Evolutionary conservation across 1,140 invertebrate genomes (phyloP), one percentile per base, ranked within the genome.

Genomic region (Wasmannia auropunctata): DNA sequence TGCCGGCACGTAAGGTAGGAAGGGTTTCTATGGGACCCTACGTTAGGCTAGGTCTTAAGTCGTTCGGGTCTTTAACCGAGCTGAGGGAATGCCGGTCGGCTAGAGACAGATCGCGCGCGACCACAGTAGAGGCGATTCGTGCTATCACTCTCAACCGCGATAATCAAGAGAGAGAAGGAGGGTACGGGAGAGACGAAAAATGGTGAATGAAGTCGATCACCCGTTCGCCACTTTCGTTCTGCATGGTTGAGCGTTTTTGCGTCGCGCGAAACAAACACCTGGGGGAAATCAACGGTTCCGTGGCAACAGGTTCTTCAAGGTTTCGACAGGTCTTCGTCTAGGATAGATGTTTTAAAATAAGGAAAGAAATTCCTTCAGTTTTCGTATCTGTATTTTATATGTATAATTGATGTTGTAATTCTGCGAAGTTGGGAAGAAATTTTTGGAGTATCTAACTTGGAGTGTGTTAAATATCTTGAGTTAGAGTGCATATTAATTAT

Each of bases 11-110:
- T 62, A 88, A 80, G 86, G 63, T 89, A 87, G 87, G 34, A 83
- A 91, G 87, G 86, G 74, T 87, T 43, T 88, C 85, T 84, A 74
- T 80, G 79, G 67, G 37, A 90, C 56, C 74, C 34, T 86, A 63
- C 84, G 88, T 91, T 89, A 91, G 88, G 88, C 79, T 91, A 91
- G 90, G 90, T 88, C 37, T 46, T 90, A 91, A 85, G 63, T 87
- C 76, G 46, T 49, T 80, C 85, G 86, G 89, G 87, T 92, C 91
- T 92, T 92, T 92, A 92, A 92, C 90, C 91, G 88, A 87, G 86
- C 54, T 69, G 25, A 80, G 81, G 46, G 76, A 87, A 90, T 90
- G 76, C 67, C 85, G 83, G 79, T 72, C 74, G 51, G 34, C 22
- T 54, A 80, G 77, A 69, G 37, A 58, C 49, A 43, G 46, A 90